Evolutionary conservation across 2,797 vertebrate species (phyloP), one percentile per base, ranked within the genome.

Genomic region (Rostrhamus sociabilis): DNA sequence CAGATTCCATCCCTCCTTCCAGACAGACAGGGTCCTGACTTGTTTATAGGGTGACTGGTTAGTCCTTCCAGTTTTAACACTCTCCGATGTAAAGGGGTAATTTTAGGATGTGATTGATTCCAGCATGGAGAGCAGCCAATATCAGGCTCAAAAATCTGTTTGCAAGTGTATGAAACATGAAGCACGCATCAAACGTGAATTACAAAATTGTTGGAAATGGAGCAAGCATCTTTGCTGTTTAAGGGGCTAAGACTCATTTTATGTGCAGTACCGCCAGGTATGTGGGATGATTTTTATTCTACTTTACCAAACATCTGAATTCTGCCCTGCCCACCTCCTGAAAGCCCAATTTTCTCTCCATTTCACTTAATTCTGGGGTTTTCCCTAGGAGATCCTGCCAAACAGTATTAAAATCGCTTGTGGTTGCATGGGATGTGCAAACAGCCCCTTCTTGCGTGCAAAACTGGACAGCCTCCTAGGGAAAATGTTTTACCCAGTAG

Each of bases 151-250:
- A 64, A 92, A 88, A 38, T 31, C 38, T 2, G 0, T 58, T 50
- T 55, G 5, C 32, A 18, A 64, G 26, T 3, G 9, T 9, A 29
- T 1, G 0, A 40, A 78, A 42, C 6, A 2, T 0, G 1, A 64
- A 88, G 26, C 0, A 1, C 5, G 11, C 26, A 17, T 53, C 16
- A 27, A 72, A 53, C 0, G 0, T 25, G 38, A 72, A 66, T 47
- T 55, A 27, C 66, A 55, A 83, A 59, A 8, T 4, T 1, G 1
- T 3, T 42, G 38, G 27, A 50, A 86, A 82, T 0, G 0, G n/a
- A 73, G 56, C 32, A 32, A 47, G 40, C 15, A 13, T 9, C 31
- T 55, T 71, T 0, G 0, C 42, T n/a, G 9, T 40, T 29, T 13
- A n/a, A 58, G 38, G 47, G 27, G 16, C 3, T 38, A 34, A 45